Evolutionary conservation across 1,140 invertebrate species (phyloP), one percentile per base, ranked within the genome.

Genomic region (Heliconius hermathena): DNA sequence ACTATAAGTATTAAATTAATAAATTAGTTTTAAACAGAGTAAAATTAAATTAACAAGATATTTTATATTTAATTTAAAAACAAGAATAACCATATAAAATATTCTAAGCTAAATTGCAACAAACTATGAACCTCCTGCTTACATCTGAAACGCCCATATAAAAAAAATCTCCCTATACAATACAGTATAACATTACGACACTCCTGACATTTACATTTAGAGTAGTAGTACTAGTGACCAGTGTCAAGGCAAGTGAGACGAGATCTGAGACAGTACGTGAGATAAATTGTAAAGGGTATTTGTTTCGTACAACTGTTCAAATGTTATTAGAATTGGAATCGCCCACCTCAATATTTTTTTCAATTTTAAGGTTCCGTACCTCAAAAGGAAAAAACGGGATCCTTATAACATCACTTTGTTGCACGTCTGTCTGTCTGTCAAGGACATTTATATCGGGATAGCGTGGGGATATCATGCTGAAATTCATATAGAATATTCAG

Each of bases 231-330:
- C 54, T 22, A 26, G 60, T 29, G 3, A 13, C 60, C 22, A 66
- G 60, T 66, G 60, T 66, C 60, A 66, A 66, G 60, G 60, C 60
- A 16, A 66, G 60, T 29, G 22, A 66, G 60, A 66, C 22, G 60
- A 26, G 8, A 66, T 29, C 60, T 66, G 9, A 66, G 22, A 26
- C 60, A 66, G 3, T 66, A 5, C 60, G 60, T 29, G 60, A 66
- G 60, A 66, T 29, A 66, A 66, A 66, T 29, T 16, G 60, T 26
- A 22, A 66, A 3, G n/a, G 57, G 8, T 60, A 60, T 3, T 60
- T 60, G n/a, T 60, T 60, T 60, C 8, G 57, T 22, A n/a, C 22
- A 8, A 66, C 11, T 66, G 11, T 16, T 57, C 0, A 22, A 46
- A 16, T 46, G 3, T 46, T 46, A 46, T 46, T 46, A 46, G 16